phyloP scores from a whole-genome alignment of 2,797 vertebrate species.

The Glyptemys insculpta region DNA sequence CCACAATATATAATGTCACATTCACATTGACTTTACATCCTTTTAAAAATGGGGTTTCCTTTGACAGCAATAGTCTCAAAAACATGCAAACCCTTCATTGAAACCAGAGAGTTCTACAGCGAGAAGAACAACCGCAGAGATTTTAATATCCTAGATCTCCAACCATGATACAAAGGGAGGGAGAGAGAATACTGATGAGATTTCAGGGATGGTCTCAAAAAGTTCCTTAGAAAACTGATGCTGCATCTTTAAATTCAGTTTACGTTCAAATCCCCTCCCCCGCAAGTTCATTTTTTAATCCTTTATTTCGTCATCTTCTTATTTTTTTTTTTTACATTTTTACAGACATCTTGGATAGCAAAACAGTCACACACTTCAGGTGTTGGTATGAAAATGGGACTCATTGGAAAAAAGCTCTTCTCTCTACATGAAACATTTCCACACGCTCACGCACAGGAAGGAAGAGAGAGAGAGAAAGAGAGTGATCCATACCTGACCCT shows the following conservation, averaged over 20 bases:
- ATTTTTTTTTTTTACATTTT: conserved; percentile 69
- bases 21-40: conserved; percentile 13
- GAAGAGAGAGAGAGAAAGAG: not conserved
- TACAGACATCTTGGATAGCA: conserved; percentile 80
- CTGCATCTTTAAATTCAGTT: conserved; percentile 22
- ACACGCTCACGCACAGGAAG: conserved; percentile 40
- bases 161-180: not conserved
- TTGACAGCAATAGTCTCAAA: conserved; percentile 48
- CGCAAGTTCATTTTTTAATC: conserved; percentile 64
- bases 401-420: conserved; percentile 36
- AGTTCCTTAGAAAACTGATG: conserved; percentile 56
- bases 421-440: conserved; percentile 59
- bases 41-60: conserved; percentile 36
- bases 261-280: conserved; percentile 48
- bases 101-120: conserved; percentile 26
- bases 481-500: not conserved
- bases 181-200: not conserved
- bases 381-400: conserved; percentile 40
- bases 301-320: conserved; percentile 64
- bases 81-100: conserved; percentile 51
- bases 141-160: not conserved
- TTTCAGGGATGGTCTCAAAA: conserved; percentile 22
- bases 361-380: conserved; percentile 77
- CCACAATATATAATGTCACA: not conserved
- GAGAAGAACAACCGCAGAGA: conserved; percentile 33